Evolutionary conservation across 2,888 invertebrate species (phyloP).

Genomic region (Rhogogaster chlorosoma): DNA sequence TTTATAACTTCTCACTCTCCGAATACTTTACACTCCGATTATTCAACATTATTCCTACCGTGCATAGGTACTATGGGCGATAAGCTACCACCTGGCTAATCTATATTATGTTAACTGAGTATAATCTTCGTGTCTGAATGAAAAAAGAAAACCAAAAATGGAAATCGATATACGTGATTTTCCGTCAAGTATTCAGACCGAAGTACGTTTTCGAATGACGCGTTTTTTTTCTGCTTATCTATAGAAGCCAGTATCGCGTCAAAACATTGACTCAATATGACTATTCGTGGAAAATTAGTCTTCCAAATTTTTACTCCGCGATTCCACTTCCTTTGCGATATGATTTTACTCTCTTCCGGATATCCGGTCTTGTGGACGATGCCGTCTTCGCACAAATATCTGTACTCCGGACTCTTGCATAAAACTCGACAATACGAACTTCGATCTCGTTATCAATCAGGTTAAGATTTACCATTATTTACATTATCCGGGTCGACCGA

Average conservation of each 20-base stretch:
- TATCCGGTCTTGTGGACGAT: not conserved
- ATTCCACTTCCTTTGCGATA: conserved; percentile 24
- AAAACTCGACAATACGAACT: not conserved
- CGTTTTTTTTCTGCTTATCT: not conserved
- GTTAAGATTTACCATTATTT: not conserved
- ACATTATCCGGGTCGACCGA: not conserved
- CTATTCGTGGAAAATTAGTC: not conserved
- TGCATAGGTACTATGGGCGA: not conserved
- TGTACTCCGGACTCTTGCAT: not conserved
- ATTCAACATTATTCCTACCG: not conserved
- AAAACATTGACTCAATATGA: conserved; percentile 4
- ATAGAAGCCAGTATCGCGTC: not conserved
- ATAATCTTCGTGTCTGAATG: not conserved
- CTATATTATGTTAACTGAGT: not conserved
- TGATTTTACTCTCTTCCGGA: not conserved
- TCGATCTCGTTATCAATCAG: conserved; percentile 22
- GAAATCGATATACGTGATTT: not conserved
- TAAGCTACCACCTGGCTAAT: conserved; percentile 16
- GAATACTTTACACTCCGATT: not conserved
- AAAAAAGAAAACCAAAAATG: not conserved
- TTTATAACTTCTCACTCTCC: not conserved
- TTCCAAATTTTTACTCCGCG: not conserved
- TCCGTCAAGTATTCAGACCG: not conserved
- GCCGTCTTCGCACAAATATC: not conserved
- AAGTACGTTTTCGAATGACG: not conserved